Conservation (phyloP, 2,888 invertebrate genomes). For the Poecilus cupreus region DNA sequence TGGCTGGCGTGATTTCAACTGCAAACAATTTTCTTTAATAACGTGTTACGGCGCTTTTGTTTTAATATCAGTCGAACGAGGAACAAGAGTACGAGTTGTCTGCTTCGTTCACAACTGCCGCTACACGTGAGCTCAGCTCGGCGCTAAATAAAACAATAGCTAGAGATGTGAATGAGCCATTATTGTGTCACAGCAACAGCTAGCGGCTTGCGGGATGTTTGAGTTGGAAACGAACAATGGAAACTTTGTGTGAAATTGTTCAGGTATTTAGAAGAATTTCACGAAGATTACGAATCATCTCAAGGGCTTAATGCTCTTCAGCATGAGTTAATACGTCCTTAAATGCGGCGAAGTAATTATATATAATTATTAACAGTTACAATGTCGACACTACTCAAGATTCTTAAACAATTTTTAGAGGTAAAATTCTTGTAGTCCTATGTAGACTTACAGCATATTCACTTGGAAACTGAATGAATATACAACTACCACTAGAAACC, state of each 20-base stretch:
- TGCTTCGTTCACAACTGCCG: neutral
- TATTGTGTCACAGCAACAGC: slow-evolving; percentile 38
- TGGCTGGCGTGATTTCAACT: slow-evolving; percentile 48
- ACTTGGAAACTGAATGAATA: too few relatives aligned
- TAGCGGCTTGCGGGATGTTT: slow-evolving; percentile 30
- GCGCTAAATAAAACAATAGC: slow-evolving; percentile 54
- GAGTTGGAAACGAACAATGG: slow-evolving; percentile 40
- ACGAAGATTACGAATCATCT: slow-evolving; percentile 18
- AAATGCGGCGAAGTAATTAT: neutral
- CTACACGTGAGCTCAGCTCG: neutral
- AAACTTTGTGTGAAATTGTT: slow-evolving; percentile 50
- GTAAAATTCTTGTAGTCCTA: too few relatives aligned
- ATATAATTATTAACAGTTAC: neutral
- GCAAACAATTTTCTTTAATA: slow-evolving; percentile 56
- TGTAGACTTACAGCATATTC: neutral
- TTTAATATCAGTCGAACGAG: slow-evolving; percentile 37
- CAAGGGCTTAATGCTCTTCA: neutral
- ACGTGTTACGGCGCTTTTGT: slow-evolving; percentile 52
- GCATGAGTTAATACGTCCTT: neutral
- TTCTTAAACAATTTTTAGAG: too few relatives aligned
- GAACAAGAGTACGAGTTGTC: slow-evolving; percentile 6
- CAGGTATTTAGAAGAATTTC: slow-evolving; percentile 50
- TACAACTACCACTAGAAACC: too few relatives aligned
- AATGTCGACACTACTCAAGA: too few relatives aligned
- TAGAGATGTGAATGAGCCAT: slow-evolving; percentile 39